Conservation (phyloP, 2,888 invertebrate species). For the Entomobrya proxima region DNA sequence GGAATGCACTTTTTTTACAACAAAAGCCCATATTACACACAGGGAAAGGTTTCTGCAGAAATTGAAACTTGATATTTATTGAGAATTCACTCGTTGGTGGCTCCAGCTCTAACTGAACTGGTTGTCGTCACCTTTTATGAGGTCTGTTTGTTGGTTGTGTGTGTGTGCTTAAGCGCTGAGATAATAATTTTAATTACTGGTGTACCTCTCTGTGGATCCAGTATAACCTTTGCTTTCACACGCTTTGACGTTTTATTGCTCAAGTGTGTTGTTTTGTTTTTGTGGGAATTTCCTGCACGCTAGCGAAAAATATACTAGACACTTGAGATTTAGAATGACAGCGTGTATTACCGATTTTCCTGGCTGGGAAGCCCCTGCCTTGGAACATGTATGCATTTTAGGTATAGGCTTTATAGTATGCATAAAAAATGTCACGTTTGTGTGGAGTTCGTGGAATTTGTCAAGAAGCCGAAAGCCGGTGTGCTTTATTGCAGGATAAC, state of each 20-base stretch:
- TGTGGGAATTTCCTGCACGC: conserved; percentile 42
- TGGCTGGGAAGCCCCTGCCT: background rate
- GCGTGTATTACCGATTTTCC: background rate
- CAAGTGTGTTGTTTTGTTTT: conserved; percentile 47
- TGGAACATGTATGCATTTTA: background rate
- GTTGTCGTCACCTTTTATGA: conserved; percentile 52
- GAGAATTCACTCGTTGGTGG: conserved; percentile 10
- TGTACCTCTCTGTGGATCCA: background rate
- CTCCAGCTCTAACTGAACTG: conserved; percentile 1
- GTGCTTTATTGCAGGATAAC: background rate
- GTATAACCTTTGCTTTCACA: conserved; percentile 45
- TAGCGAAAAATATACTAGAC: background rate
- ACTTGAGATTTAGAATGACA: conserved; percentile 4
- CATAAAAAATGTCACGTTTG: conserved; percentile 1
- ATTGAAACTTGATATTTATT: conserved; percentile 37
- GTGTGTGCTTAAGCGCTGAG: too few relatives aligned
- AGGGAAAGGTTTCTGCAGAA: background rate
- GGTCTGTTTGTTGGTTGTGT: conserved; percentile 32
- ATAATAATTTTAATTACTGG: conserved; percentile 48
- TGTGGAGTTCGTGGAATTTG: background rate
- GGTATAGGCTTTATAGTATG: background rate
- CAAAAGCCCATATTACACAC: conserved; percentile 21
- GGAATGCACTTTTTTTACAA: conserved; percentile 12
- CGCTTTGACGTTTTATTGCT: conserved; percentile 44
- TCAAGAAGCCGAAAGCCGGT: background rate